A percentile compares a stretch with the other conserved stretches of the same genome.
phyloP scores from a whole-genome alignment of 2,113 vertebrate species.

The Apodemus sylvaticus region DNA sequence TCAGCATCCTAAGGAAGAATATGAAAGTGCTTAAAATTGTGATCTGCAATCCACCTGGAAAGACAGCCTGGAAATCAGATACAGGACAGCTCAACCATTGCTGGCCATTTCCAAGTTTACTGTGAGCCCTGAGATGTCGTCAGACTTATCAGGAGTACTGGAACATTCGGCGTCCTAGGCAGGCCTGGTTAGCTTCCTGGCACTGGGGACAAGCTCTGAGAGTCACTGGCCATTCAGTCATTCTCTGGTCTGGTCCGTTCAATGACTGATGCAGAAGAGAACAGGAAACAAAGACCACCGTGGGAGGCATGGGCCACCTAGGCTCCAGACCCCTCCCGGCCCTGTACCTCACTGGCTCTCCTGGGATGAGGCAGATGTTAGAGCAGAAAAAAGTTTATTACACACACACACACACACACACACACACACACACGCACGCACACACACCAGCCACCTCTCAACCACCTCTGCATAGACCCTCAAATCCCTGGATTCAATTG shows the following conservation, averaged over 20 bases:
- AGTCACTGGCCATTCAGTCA: neutral
- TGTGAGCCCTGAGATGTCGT: neutral
- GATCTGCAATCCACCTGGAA: fast-evolving
- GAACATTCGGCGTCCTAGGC: neutral
- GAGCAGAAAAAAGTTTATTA: neutral
- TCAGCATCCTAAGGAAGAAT: neutral
- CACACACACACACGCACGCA: fast-evolving
- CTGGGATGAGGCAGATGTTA: fast-evolving
- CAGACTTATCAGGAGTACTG: neutral
- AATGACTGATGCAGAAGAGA: fast-evolving
- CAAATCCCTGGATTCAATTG: conserved; percentile 62
- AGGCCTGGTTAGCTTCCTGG: neutral
- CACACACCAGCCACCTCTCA: neutral
- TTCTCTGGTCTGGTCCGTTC: neutral
- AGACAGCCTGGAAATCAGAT: neutral
- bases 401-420: neutral
- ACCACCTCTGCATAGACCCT: neutral
- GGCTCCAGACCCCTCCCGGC: fast-evolving
- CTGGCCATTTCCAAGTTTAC: fast-evolving
- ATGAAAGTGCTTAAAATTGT: no score
- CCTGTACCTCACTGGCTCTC: fast-evolving
- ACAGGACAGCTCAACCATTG: neutral
- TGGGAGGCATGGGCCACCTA: fast-evolving
- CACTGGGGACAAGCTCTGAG: neutral
- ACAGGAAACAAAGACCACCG: fast-evolving